Evolutionary conservation across 1,140 invertebrate genomes (phyloP).

Genomic region (Tribolium madens): DNA sequence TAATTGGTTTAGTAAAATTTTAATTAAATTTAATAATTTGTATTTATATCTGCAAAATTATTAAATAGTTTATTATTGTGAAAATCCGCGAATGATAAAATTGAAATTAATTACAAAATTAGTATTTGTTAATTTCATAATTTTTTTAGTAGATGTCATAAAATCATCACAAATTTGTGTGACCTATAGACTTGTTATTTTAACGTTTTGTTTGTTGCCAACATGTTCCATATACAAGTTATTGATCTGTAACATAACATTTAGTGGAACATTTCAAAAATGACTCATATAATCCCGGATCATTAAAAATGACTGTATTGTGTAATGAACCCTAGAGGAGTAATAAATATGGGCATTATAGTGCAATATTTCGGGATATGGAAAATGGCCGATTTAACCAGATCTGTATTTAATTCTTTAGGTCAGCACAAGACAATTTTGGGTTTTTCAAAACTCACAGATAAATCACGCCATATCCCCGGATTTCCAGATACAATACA

Average conservation of each 20-base stretch:
- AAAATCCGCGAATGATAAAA: neutral
- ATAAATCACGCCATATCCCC: conserved; percentile 5
- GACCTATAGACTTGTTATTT: too few relatives aligned
- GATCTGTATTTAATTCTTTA: conserved; percentile 4
- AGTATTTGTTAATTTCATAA: neutral
- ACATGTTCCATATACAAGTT: too few relatives aligned
- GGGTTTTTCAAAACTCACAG: neutral
- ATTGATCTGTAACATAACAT: too few relatives aligned
- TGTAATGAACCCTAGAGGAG: neutral
- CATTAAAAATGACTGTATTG: neutral
- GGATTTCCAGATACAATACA: neutral
- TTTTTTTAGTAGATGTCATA: too few relatives aligned
- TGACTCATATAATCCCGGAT: neutral
- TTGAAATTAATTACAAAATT: neutral
- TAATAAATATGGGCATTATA: neutral
- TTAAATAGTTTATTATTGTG: neutral
- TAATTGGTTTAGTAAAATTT: too few relatives aligned
- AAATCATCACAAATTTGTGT: too few relatives aligned
- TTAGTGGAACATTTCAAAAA: too few relatives aligned
- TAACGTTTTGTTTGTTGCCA: too few relatives aligned
- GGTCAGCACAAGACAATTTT: neutral
- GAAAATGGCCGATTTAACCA: neutral
- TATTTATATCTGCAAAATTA: neutral
- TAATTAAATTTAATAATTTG: too few relatives aligned
- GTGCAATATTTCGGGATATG: neutral